Base-by-base conservation (phyloP, 2,888 invertebrate genomes). In the Sialis fuliginosa region DNA sequence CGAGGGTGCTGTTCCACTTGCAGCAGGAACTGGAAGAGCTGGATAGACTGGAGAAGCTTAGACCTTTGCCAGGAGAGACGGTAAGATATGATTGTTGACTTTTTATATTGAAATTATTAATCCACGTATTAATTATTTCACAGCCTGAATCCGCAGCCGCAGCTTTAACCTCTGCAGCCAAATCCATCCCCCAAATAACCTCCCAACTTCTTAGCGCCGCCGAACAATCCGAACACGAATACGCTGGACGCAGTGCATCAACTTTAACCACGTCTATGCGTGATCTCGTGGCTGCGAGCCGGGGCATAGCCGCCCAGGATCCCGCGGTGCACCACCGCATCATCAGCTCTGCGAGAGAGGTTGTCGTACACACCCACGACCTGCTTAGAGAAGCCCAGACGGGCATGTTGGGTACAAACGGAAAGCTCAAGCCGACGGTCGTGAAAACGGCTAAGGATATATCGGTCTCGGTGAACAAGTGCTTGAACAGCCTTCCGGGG, bases 141-240 rank as follows among this genome's bases (percentile, higher is more conserved):
- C 52, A 68, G 66, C 63, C 71, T 3, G 79, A 79, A 60, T 64
- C 68, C 37, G 72, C 76, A 37, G 69, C 75, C 30, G 62, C 73
- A 51, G 70, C 72, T 55, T 62, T 81, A 35, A 75, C 9, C 62
- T 69, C 31, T 72, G 75, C 42, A 74, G 75, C 46, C 6, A 90
- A 91, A 61, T 74, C 79, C 41, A 86, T 91, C 0, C 87, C 85
- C 45, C 81, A 87, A 44, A 77, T 81, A 37, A 77, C 92, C 56
- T 87, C 92, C 5, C 87, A 89, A 59, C 68, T 96, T 48, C 72
- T 92, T 46, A 87, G 89, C 10, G 88, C 88, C 1, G 86, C 88
- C 12, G 75, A 85, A 8, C 84, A 82, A 62, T 81, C 81, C 5
- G 88, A 90, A 62, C 77, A 83, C 49, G 76, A 74, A 54, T 87